These are phyloP conservation scores for Poeciliopsis paucimaculata DNA, from an alignment of 2,797 vertebrate genomes.

Conservation along the genomic window DNA sequence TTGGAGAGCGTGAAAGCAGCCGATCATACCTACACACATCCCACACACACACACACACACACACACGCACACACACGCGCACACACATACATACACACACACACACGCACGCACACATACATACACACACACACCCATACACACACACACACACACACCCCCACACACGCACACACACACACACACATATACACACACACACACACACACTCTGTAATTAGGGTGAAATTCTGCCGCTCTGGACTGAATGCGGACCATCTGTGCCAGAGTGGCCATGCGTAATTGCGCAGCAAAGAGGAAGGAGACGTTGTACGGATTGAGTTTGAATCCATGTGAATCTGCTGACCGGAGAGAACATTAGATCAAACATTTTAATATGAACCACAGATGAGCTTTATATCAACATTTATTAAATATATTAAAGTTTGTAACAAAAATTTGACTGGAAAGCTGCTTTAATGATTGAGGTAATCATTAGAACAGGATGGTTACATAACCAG, in stretches of 20 bases:
- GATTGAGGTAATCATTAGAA: background rate
- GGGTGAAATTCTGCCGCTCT: background rate
- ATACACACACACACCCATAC: too few species aligned
- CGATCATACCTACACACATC: too few species aligned
- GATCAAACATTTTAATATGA: background rate
- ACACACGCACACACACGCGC: background rate
- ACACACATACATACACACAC: too few species aligned
- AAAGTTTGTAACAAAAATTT: background rate
- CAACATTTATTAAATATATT: background rate
- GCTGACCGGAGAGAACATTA: background rate
- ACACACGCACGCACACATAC: background rate
- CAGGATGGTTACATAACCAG: background rate
- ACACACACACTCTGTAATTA: background rate
- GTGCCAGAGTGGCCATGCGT: constrained; percentile 31
- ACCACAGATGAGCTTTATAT: background rate
- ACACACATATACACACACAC: too few species aligned
- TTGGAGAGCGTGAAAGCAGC: constrained; percentile 1
- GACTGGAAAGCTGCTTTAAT: background rate
- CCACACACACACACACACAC: background rate
- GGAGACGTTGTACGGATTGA: background rate
- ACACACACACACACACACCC: too few species aligned
- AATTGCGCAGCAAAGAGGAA: constrained; percentile 32
- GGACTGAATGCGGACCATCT: background rate
- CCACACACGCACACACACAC: too few species aligned
- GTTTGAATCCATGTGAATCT: background rate